Evolutionary conservation across 30 jellyfish, hydroid and myxozoan genomes (phyloP).

Genomic region (Mastigias papua): DNA sequence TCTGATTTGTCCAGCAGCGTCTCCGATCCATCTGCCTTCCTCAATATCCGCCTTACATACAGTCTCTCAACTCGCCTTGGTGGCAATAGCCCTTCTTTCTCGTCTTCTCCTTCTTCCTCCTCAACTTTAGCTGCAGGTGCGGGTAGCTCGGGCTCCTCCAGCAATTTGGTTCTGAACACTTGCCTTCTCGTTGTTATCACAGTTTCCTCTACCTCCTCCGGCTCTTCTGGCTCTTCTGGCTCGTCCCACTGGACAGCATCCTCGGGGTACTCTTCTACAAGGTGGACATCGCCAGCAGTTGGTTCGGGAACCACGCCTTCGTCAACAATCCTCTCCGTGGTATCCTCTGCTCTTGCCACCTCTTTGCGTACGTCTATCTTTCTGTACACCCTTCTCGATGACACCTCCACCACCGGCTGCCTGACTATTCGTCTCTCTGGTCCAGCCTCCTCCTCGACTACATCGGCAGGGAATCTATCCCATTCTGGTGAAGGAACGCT

Average conservation of each 20-base stretch:
- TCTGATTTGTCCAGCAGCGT: conserved; percentile 81
- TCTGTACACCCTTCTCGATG: conserved; percentile 59
- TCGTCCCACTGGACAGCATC: conserved; percentile 41
- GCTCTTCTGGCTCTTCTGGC: conserved; percentile 65
- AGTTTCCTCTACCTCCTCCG: conserved; percentile 43
- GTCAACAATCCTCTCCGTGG: conserved; percentile 49
- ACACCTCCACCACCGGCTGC: conserved; percentile 40
- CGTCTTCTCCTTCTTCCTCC: neutral
- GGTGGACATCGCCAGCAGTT: conserved; percentile 34
- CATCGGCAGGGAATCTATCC: conserved; percentile 26
- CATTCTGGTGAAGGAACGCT: conserved; percentile 13
- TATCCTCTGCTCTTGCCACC: conserved; percentile 57
- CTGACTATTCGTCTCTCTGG: conserved; percentile 51
- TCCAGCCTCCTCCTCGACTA: conserved; percentile 18
- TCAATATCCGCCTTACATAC: conserved; percentile 75
- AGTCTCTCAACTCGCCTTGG: conserved; percentile 79
- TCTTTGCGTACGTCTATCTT: conserved; percentile 50
- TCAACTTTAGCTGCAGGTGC: conserved; percentile 5
- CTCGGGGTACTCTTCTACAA: conserved; percentile 34
- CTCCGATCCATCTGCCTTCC: conserved; percentile 85
- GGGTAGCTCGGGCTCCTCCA: conserved; percentile 29
- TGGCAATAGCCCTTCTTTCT: conserved; percentile 3
- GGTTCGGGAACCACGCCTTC: conserved; percentile 79
- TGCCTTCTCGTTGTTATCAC: conserved; percentile 28
- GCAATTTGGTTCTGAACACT: conserved; percentile 40